Evolutionary conservation across 2,797 vertebrate genomes (phyloP), one percentile per base, ranked within the genome.

Genomic region (Dallia pectoralis): DNA sequence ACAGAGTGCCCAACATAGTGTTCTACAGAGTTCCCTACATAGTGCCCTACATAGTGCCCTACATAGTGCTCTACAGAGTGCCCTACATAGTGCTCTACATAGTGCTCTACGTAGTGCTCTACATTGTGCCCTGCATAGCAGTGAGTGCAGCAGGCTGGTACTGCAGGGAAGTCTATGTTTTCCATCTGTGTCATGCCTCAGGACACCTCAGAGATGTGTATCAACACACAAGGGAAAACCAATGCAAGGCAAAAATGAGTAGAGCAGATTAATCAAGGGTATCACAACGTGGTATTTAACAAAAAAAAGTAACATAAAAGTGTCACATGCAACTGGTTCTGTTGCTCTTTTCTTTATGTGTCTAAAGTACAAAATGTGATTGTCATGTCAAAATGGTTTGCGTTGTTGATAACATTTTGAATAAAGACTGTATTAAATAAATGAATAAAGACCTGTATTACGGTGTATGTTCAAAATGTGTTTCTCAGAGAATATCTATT

Each of bases 171-270:
- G 87, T 91, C 89, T 78, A 67, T 86, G 91, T 89, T 85, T 89
- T 79, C 87, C 85, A 93, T 92, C 85, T 92, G 91, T 92, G 92
- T 93, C 92, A 91, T 88, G 88, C 89, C 91, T 91, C 92, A 53
- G 86, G 91, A 91, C 89, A 69, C 86, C 80, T 65, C 87, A 18
- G 62, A 7, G 62, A 15, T 18, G 62, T 63, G 30, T 70, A 79
- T 69, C 76, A 74, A 76, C 85, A 78, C 85, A 78, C 27, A 81
- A 78, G 83, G 81, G 81, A 77, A 71, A 70, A 70, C 77, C 72
- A 74, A 73, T 5, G 67, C 70, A 65, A 1, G n/a, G 75, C 80
- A 75, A 81, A 81, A 82, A 73, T 19, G 67, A 84, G 87, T 82
- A 82, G 86, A 44, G 89, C 88, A 88, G 88, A 91, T 88, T 88